Evolutionary conservation across 2,113 vertebrate species (phyloP), one percentile per base, ranked within the genome.

Genomic region (Xenopus laevis): DNA sequence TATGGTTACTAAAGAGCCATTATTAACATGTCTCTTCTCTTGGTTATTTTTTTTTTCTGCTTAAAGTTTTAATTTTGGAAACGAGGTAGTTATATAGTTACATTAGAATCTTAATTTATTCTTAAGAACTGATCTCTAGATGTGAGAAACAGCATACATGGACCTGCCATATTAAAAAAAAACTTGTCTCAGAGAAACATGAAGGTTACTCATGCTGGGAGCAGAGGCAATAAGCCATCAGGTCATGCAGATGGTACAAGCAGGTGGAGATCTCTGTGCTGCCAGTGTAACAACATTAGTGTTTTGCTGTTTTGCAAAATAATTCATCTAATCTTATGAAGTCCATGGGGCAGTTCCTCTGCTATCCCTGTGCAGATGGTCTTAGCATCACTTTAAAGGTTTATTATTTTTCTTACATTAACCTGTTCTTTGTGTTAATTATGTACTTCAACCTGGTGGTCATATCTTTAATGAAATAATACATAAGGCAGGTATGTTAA

Each of bases 251-350:
- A 77, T 77, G 74, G 74, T 70, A 21, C 17, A 64, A 77, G 67
- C 74, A 77, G 74, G 74, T 77, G 74, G 66, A 69, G 9, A 60
- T 55, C 18, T 70, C 27, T 13, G 44, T 23, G n/a, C 74, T 64
- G 67, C 67, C 60, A 70, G 74, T 60, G 46, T 77, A 77, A 77
- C 67, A 77, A 70, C 74, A 77, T 77, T 69, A 70, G 59, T 77
- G 60, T 40, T 77, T 77, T 64, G 67, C 59, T 77, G 47, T n/a
- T 50, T 57, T 64, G 67, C 74, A 77, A 68, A 70, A 60, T 66
- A 76, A 76, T 76, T 69, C 69, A 76, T 69, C 66, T 69, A 69
- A 20, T 59, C 47, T 57, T 46, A 55, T 76, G 59, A 18, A 57
- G 23, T 70, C 74, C 66, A 63, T 55, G n/a, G 74, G 46, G 58